phyloP scores from a whole-genome alignment of 2,797 vertebrate genomes.

The Scolopax bukidnonensis region DNA sequence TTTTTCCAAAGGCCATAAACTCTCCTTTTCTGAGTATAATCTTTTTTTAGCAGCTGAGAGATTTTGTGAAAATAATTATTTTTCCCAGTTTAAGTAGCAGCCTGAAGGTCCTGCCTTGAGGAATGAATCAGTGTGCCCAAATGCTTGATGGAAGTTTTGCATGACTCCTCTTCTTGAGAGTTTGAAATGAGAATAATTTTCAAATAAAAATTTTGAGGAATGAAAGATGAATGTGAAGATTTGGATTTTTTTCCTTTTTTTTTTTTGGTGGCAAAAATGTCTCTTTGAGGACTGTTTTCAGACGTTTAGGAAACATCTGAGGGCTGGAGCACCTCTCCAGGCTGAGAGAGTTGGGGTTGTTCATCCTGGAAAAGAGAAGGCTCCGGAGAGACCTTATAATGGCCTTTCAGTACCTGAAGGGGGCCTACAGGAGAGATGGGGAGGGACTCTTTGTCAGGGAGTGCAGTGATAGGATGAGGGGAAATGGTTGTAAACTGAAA shows the following conservation, averaged over 20 bases:
- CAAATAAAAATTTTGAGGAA: not conserved
- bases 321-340: no score
- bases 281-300: not conserved
- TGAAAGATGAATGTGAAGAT: not conserved
- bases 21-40: not conserved
- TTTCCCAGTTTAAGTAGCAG: not conserved
- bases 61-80: not conserved
- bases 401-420: no score
- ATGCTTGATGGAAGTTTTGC: not conserved
- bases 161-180: not conserved
- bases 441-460: no score
- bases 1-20: no score
- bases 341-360: no score
- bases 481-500: no score
- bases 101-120: not conserved
- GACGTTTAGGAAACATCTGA: not conserved
- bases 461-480: no score
- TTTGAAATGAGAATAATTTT: not conserved
- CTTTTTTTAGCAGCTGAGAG: not conserved
- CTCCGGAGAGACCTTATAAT: no score
- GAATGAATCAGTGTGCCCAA: not conserved
- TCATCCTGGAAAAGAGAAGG: no score
- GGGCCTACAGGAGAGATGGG: no score
- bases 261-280: not conserved
- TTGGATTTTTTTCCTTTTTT: not conserved